Conservation (phyloP, 2,888 invertebrate species). For the Drosophila basisetae region DNA sequence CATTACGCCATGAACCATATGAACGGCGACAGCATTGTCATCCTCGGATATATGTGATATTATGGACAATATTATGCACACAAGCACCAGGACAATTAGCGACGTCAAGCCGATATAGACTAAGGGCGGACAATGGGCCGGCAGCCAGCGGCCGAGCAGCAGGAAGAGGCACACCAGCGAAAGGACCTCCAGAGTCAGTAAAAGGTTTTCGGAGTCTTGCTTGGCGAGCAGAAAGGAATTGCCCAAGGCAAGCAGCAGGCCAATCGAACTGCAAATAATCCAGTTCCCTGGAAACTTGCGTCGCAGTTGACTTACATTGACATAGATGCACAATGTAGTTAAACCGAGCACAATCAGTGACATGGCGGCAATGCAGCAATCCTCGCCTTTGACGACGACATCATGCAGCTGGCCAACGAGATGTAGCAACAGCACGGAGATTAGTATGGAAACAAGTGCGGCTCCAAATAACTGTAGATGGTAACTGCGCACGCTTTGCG, state of each 20-base stretch:
- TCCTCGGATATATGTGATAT: accelerated
- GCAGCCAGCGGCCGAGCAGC: slow-evolving; percentile 41
- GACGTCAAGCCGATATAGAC: slow-evolving; percentile 15
- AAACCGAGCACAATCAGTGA: slow-evolving; percentile 28
- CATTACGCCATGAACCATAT: slow-evolving; percentile 14
- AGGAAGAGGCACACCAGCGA: slow-evolving; percentile 32
- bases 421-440: slow-evolving; percentile 18
- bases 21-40: neutral
- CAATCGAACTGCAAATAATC: slow-evolving; percentile 39
- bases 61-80: slow-evolving; percentile 4
- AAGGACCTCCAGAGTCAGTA: slow-evolving; percentile 38
- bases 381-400: neutral
- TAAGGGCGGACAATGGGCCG: slow-evolving; percentile 2
- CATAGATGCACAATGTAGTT: slow-evolving; percentile 30
- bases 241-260: slow-evolving; percentile 38
- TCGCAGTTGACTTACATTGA: slow-evolving; percentile 33
- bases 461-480: slow-evolving; percentile 42
- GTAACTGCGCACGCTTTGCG: slow-evolving; percentile 20
- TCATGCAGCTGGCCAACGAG: neutral
- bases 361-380: neutral
- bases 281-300: slow-evolving; percentile 54
- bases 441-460: slow-evolving; percentile 24
- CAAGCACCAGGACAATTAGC: neutral
- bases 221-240: slow-evolving; percentile 21
- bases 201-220: neutral